phyloP scores from a whole-genome alignment of 2,888 invertebrate genomes.

The Phoenoteleia sp. region DNA sequence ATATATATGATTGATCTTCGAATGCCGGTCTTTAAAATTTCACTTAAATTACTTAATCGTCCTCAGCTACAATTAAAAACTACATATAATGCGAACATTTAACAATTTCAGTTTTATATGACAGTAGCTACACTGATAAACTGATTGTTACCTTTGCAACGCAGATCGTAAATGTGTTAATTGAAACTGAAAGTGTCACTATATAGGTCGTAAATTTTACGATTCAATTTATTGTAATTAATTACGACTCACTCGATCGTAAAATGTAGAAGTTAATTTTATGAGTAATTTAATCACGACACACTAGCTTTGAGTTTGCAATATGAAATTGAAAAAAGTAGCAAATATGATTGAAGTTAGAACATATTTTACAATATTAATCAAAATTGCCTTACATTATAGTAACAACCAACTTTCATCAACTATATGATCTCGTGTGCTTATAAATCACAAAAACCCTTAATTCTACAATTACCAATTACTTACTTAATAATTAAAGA shows the following conservation, averaged over 20 bases:
- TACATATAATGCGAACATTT: neutral
- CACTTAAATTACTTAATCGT: neutral
- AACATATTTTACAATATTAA: too few species aligned
- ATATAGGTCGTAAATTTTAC: constrained; percentile 34
- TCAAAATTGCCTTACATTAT: too few species aligned
- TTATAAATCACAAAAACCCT: too few species aligned
- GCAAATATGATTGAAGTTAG: too few species aligned
- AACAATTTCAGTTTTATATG: neutral
- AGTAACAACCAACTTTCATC: too few species aligned
- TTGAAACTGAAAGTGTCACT: constrained; percentile 33
- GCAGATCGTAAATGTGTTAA: constrained; percentile 27
- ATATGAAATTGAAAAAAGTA: too few species aligned
- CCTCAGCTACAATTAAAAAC: neutral
- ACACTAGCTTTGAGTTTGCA: too few species aligned
- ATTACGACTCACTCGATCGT: constrained; percentile 20
- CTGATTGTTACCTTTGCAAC: constrained; percentile 14
- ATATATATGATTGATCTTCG: too few species aligned
- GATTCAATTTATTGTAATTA: constrained; percentile 36
- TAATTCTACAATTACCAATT: too few species aligned
- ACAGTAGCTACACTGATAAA: neutral
- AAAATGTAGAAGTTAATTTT: constrained; percentile 14
- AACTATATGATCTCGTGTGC: too few species aligned
- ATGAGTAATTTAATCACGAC: constrained; percentile 21
- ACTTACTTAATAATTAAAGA: too few species aligned
- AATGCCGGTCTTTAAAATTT: neutral